Percentiles rank a stretch among this genome's conserved stretches.
These are phyloP conservation scores for Apogon hyalosoma DNA, from an alignment of 2,797 vertebrate species.

Conservation along the genomic window DNA sequence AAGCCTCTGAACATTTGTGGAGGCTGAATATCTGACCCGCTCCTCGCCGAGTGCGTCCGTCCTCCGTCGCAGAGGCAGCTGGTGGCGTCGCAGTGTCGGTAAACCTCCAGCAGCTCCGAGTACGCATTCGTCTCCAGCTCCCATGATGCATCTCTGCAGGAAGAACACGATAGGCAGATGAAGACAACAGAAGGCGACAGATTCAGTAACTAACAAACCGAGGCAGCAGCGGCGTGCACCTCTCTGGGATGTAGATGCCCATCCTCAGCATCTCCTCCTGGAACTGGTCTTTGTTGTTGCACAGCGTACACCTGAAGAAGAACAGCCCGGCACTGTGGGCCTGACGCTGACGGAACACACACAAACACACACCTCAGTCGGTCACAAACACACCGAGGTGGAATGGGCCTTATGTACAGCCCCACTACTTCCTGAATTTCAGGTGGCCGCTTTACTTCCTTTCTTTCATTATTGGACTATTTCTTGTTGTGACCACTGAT, in stretches of 20 bases:
- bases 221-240: conserved; percentile 73
- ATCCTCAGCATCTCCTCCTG: conserved; percentile 96
- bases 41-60: conserved; percentile 83
- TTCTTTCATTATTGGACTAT: no score
- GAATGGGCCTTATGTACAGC: no score
- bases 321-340: conserved; percentile 94
- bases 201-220: no score
- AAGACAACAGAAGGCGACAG: no score
- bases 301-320: conserved; percentile 97
- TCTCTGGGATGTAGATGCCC: conserved; percentile 96
- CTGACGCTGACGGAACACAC: conserved; percentile 83
- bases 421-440: no score
- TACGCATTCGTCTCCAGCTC: conserved; percentile 96
- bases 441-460: no score
- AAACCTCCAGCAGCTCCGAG: conserved; percentile 90
- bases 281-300: conserved; percentile 94
- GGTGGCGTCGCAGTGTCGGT: conserved; percentile 88
- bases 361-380: conserved; percentile 11
- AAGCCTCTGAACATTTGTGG: no score
- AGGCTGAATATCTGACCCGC: conserved; percentile 67
- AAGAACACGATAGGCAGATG: neutral
- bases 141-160: conserved; percentile 95
- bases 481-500: no score
- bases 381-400: no score
- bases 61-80: conserved; percentile 87